Base-by-base conservation (phyloP, 2,888 invertebrate genomes). In the Drosophila kuntzei region DNA sequence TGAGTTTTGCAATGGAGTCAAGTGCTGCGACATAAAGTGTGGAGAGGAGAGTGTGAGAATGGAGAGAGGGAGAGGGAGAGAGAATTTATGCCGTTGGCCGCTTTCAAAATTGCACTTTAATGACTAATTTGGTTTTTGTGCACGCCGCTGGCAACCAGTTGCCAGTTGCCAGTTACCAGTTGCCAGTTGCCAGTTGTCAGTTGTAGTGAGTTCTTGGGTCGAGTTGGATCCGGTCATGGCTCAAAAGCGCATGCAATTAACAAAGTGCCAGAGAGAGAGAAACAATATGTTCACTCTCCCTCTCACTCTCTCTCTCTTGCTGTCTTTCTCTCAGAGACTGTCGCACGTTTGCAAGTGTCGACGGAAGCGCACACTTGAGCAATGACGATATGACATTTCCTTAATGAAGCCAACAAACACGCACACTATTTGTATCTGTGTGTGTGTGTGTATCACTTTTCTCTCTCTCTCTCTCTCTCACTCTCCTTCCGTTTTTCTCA, bases 311-410 rank as follows among this genome's bases (percentile, higher is more conserved):
- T 7, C 22, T 16, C 29, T 39, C 18, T 44, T 18, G 22, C 41
- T 25, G 41, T 49, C 32, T 58, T 16, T 70, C 39, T 60, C 43
- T 27, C 43, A 61, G 47, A 65, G n/a, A 36, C 47, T 47, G 60
- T 34, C 49, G 41, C 66, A 44, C 18, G 63, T 14, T 54, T 46
- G 65, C 51, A 71, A 81, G 80, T 81, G 87, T 76, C 74, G 80
- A 75, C 90, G 90, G 90, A 90, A 90, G 76, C 79, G 78, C 76
- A 78, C 82, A 90, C 80, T 90, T 90, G 81, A 85, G 83, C 89
- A 81, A 80, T 85, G 85, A 81, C 85, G 82, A 84, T 87, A 80
- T 80, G 80, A 90, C 89, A 87, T 90, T 90, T 89, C 87, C 89
- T 87, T 90, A 90, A 90, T 89, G 90, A 89, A 84, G 87, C 75